Percentiles rank a stretch among this genome's conserved stretches.
Evolutionary conservation across 2,113 vertebrate species (phyloP).

Genomic region (Microcebus griseorufus): DNA sequence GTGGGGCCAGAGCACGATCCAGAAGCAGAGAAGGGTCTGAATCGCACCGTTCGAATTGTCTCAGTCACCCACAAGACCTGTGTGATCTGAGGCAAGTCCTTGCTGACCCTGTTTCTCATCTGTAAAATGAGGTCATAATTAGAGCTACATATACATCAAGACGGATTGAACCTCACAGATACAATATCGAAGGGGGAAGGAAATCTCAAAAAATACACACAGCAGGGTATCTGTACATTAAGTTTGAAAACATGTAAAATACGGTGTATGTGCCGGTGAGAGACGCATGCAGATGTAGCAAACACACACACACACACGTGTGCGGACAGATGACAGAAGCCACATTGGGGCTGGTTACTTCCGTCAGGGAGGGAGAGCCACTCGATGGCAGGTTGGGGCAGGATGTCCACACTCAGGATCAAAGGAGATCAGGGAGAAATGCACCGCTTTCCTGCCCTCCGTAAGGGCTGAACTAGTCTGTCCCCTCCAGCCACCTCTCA

Average conservation of each 20-base stretch:
- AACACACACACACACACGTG: rapidly evolving
- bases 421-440: background rate
- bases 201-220: background rate
- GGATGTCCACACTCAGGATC: background rate
- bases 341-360: background rate
- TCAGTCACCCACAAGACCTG: rapidly evolving
- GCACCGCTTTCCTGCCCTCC: background rate
- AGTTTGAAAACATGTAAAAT: background rate
- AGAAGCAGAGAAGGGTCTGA: background rate
- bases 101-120: background rate
- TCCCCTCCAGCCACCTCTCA: background rate
- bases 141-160: background rate
- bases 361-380: background rate
- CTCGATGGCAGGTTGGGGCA: background rate
- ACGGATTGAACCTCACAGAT: background rate
- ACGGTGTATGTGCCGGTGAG: rapidly evolving
- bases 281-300: background rate
- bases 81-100: background rate
- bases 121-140: background rate
- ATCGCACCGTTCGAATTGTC: background rate
- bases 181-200: background rate
- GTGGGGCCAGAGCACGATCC: background rate
- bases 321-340: background rate
- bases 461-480: background rate
- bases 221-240: background rate